Evolutionary conservation across 2,888 invertebrate species (phyloP).

Genomic region (Caenorhabditis sp.): DNA sequence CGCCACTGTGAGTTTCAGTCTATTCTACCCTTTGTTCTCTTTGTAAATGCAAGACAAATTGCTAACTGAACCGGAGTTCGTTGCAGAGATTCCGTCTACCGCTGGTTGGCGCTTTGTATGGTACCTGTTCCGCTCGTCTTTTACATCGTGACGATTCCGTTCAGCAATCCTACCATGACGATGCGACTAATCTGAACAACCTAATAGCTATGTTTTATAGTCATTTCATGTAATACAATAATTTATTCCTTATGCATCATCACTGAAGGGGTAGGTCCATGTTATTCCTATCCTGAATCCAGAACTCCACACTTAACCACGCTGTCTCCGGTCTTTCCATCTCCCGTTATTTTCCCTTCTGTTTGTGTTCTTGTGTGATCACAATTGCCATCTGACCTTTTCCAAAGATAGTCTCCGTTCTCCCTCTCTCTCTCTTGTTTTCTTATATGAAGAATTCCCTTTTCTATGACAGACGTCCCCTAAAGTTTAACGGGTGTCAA

Average conservation of each 20-base stretch:
- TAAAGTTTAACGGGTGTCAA: neutral
- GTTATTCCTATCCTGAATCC: neutral
- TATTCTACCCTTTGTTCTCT: too few relatives aligned
- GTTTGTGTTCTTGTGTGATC: slow-evolving; percentile 29
- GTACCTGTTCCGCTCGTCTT: slow-evolving; percentile 70
- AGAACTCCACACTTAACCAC: neutral
- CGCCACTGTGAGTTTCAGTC: slow-evolving; percentile 50
- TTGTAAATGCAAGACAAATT: too few relatives aligned
- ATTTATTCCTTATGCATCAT: slow-evolving; percentile 9
- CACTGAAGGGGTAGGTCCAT: neutral
- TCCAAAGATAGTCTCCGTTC: slow-evolving; percentile 43
- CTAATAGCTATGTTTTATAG: too few relatives aligned
- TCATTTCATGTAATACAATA: slow-evolving; percentile 49
- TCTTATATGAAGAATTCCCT: slow-evolving; percentile 5
- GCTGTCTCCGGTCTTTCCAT: slow-evolving; percentile 43
- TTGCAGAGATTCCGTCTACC: slow-evolving; percentile 36
- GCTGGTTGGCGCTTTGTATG: slow-evolving; percentile 44
- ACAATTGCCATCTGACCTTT: slow-evolving; percentile 36
- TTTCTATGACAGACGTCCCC: slow-evolving; percentile 13
- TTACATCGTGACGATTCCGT: slow-evolving; percentile 70
- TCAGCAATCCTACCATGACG: slow-evolving; percentile 66
- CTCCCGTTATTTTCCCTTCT: neutral
- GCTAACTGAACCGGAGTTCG: neutral
- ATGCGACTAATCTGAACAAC: too few relatives aligned
- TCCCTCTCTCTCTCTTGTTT: neutral